Conservation (phyloP, 1,140 invertebrate species). For the Lordiphosa clarofinis region DNA sequence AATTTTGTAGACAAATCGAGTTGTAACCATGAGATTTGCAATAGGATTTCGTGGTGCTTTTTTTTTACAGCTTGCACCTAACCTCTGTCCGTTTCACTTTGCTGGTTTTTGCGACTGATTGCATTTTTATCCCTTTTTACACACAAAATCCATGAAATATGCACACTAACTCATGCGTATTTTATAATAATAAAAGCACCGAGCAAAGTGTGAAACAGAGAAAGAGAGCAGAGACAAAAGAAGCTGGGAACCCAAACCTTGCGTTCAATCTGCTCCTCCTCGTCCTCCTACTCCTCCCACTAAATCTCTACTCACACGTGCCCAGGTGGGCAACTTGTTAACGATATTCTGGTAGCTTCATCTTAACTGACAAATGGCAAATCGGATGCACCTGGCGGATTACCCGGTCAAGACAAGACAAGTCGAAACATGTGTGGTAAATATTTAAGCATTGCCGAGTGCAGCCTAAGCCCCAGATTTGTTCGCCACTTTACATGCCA, state of each 20-base stretch:
- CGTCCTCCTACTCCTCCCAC: not conserved
- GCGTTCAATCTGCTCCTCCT: not conserved
- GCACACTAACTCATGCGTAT: constrained; percentile 77
- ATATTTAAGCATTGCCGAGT: constrained; percentile 49
- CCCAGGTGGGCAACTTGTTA: constrained; percentile 62
- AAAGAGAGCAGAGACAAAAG: constrained; percentile 53
- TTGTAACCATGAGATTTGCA: constrained; percentile 27
- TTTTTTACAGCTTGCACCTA: constrained; percentile 9
- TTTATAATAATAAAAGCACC: constrained; percentile 74
- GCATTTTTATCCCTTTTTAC: constrained; percentile 74
- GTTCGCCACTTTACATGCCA: constrained; percentile 20
- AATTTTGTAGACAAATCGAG: constrained; percentile 28
- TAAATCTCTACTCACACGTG: constrained; percentile 60
- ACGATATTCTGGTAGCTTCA: constrained; percentile 23
- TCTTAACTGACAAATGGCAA: constrained; percentile 39
- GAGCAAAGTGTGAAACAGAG: constrained; percentile 34
- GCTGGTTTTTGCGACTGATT: constrained; percentile 76
- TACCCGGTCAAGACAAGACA: constrained; percentile 46
- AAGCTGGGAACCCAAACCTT: constrained; percentile 12
- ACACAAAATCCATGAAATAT: constrained; percentile 77
- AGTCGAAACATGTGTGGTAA: constrained; percentile 13
- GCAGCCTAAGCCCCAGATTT: constrained; percentile 31
- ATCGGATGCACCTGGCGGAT: constrained; percentile 18
- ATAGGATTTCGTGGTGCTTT: constrained; percentile 36
- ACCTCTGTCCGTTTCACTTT: constrained; percentile 68